Percentiles rank a stretch among this genome's conserved stretches.
These are phyloP conservation scores for Adelphocoris suturalis DNA, from an alignment of 2,888 invertebrate genomes.

Conservation along the genomic window DNA sequence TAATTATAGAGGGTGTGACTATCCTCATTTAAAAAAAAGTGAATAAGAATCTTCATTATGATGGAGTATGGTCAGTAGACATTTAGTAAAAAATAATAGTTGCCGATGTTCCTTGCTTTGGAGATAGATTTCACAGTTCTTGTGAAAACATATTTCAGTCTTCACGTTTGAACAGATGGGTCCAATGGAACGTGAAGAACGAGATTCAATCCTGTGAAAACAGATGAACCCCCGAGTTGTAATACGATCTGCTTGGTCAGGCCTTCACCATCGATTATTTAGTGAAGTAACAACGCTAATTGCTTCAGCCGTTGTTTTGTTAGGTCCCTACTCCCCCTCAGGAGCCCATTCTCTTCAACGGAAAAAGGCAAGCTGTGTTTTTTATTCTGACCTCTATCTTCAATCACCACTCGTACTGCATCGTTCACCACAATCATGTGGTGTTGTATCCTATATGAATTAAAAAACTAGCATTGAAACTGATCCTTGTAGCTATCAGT, in stretches of 20 bases:
- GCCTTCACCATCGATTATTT: background rate
- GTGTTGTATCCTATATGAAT: background rate
- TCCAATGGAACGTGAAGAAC: background rate
- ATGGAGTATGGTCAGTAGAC: too few relatives aligned
- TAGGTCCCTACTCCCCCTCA: background rate
- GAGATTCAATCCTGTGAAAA: background rate
- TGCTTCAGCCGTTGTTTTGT: slow-evolving; percentile 27
- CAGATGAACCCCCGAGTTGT: background rate
- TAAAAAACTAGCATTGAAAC: too few relatives aligned
- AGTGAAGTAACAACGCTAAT: slow-evolving; percentile 53
- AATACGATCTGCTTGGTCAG: background rate
- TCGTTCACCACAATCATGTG: background rate
- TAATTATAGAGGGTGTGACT: too few relatives aligned
- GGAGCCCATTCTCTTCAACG: background rate
- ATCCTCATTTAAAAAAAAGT: too few relatives aligned
- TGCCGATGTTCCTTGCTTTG: too few relatives aligned
- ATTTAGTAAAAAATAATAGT: too few relatives aligned
- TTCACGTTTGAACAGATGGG: background rate
- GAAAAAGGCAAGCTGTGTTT: background rate
- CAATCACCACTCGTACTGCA: background rate
- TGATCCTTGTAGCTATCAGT: too few relatives aligned
- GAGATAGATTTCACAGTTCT: too few relatives aligned
- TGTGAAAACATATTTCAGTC: background rate
- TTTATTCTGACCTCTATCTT: background rate
- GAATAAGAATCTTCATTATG: too few relatives aligned